These are phyloP conservation scores for Cydia amplana DNA, from an alignment of 1,140 invertebrate genomes.

Conservation along the genomic window DNA sequence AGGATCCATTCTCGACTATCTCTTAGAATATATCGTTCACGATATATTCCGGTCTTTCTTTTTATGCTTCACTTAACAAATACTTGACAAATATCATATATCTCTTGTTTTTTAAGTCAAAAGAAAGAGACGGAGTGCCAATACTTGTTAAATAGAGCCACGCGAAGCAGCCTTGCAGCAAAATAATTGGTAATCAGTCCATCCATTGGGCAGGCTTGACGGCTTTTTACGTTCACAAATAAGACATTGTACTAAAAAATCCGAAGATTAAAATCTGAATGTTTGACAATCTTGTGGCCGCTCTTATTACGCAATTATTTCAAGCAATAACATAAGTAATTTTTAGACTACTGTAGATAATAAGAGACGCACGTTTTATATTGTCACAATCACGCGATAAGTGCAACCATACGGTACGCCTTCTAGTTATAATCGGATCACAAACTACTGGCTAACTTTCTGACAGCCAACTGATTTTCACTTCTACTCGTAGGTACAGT, in stretches of 20 bases:
- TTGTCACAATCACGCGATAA: neutral
- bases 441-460: too few relatives aligned
- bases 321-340: neutral
- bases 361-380: neutral
- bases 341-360: neutral
- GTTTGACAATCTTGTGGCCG: neutral
- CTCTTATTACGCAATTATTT: neutral
- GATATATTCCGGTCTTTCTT: neutral
- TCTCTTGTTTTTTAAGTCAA: neutral
- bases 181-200: slow-evolving; percentile 2
- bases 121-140: neutral
- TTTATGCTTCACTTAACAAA: neutral
- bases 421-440: too few relatives aligned
- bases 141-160: neutral
- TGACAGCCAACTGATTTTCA: too few relatives aligned
- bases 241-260: slow-evolving; percentile 4
- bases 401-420: neutral
- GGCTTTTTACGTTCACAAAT: neutral
- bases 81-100: neutral
- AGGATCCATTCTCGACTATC: neutral
- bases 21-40: neutral
- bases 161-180: neutral
- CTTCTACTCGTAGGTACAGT: too few relatives aligned
- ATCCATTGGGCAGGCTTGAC: neutral
- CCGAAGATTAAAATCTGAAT: neutral